Conservation (phyloP, 2,888 invertebrate genomes). For the Muschampia plurimacula region DNA sequence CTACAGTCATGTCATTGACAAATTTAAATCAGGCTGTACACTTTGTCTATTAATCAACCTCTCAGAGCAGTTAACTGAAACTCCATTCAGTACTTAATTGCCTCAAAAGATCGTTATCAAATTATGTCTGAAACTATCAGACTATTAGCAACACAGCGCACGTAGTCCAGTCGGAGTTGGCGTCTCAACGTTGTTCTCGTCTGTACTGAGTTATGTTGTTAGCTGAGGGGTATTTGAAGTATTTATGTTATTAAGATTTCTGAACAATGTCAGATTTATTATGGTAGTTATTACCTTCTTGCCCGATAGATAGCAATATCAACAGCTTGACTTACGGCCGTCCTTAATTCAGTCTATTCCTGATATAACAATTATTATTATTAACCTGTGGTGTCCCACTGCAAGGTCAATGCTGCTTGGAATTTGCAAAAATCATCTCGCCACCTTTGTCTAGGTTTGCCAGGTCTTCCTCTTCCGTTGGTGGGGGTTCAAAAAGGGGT, state of each 20-base stretch:
- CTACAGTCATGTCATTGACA: neutral
- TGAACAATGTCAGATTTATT: neutral
- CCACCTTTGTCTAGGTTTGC: too few relatives aligned
- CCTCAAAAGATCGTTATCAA: conserved; percentile 30
- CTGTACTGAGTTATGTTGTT: neutral
- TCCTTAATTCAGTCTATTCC: too few relatives aligned
- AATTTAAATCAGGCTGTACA: neutral
- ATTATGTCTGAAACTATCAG: conserved; percentile 29
- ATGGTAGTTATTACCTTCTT: too few relatives aligned
- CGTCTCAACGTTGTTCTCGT: conserved; percentile 15
- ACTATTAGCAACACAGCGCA: conserved; percentile 29
- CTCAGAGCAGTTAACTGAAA: neutral
- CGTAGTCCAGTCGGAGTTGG: conserved; percentile 28
- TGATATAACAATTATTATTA: too few relatives aligned
- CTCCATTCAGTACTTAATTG: neutral
- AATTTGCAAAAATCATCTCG: too few relatives aligned
- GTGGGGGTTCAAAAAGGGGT: too few relatives aligned
- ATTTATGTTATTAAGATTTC: neutral
- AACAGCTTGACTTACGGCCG: too few relatives aligned
- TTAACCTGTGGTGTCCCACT: too few relatives aligned
- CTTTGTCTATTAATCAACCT: neutral
- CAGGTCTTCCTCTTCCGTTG: too few relatives aligned
- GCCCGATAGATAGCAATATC: too few relatives aligned
- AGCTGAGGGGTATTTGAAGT: neutral
- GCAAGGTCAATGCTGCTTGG: too few relatives aligned